These are phyloP conservation scores for Lymantria dispar DNA, from an alignment of 2,888 invertebrate species.

Conservation along the genomic window DNA sequence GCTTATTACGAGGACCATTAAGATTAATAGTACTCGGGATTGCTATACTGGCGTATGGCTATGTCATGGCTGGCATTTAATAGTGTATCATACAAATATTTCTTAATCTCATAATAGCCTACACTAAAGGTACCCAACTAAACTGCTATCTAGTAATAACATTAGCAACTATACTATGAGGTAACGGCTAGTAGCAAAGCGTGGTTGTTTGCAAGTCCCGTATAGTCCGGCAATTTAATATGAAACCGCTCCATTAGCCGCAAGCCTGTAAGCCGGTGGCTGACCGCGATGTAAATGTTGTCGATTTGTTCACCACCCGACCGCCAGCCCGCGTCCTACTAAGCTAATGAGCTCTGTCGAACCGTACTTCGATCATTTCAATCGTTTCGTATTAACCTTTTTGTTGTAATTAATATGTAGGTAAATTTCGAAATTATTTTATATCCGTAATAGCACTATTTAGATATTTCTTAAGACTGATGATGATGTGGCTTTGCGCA, in stretches of 20 bases:
- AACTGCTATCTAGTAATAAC: not conserved
- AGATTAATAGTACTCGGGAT: no score
- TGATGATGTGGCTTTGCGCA: no score
- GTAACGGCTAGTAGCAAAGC: not conserved
- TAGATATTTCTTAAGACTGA: no score
- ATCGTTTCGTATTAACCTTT: slow-evolving; percentile 23
- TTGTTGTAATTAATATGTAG: slow-evolving; percentile 6
- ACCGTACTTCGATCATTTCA: slow-evolving; percentile 40
- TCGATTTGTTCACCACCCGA: slow-evolving; percentile 47
- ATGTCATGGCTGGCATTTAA: no score
- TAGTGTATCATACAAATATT: no score
- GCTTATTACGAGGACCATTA: no score
- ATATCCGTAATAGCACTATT: no score
- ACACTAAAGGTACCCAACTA: no score
- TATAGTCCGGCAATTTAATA: slow-evolving; percentile 41
- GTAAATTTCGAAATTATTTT: not conserved
- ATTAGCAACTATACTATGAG: not conserved
- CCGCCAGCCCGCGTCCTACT: slow-evolving; percentile 31
- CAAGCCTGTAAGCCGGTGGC: slow-evolving; percentile 36
- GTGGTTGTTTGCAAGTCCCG: slow-evolving; percentile 9
- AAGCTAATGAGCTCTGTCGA: slow-evolving; percentile 50
- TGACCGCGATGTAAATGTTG: slow-evolving; percentile 51
- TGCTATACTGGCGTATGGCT: no score
- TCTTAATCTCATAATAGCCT: no score
- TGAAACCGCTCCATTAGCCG: slow-evolving; percentile 43